Percentiles rank a stretch among this genome's conserved stretches.
phyloP scores from a whole-genome alignment of 2,888 invertebrate species.

The Fabriciana adippe region DNA sequence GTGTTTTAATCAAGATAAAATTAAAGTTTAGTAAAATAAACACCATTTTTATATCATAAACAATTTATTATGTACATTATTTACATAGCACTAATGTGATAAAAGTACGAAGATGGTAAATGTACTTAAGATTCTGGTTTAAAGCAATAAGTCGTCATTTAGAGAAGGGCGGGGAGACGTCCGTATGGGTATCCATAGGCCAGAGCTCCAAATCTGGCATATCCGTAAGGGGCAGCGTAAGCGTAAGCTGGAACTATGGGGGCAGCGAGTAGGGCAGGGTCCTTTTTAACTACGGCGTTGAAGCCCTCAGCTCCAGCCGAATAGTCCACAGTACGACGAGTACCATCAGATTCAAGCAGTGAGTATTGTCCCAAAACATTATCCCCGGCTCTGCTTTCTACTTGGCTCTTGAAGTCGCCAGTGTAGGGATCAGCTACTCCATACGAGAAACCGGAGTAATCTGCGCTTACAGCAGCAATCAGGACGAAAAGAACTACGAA shows the following conservation, averaged over 20 bases:
- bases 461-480: conserved; percentile 52
- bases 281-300: conserved; percentile 81
- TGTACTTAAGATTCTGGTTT: conserved; percentile 1
- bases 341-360: conserved; percentile 78
- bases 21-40: conserved; percentile 11
- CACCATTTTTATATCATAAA: conserved; percentile 15
- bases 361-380: conserved; percentile 81
- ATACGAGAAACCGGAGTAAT: conserved; percentile 76
- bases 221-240: conserved; percentile 42
- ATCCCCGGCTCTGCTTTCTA: conserved; percentile 74
- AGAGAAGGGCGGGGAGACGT: conserved; percentile 45
- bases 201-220: conserved; percentile 33
- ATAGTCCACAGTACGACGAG: conserved; percentile 80
- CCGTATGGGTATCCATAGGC: conserved; percentile 50
- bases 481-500: conserved; percentile 62
- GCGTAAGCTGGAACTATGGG: conserved; percentile 47
- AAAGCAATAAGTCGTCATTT: conserved; percentile 34
- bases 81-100: conserved; percentile 30
- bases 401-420: conserved; percentile 81
- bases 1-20: too few relatives aligned
- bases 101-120: conserved; percentile 5
- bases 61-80: conserved; percentile 40
- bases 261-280: conserved; percentile 64
- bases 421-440: conserved; percentile 81
- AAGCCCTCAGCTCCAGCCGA: conserved; percentile 80